These are phyloP conservation scores for Pelochelys cantorii DNA, from an alignment of 2,797 vertebrate genomes.

Conservation along the genomic window DNA sequence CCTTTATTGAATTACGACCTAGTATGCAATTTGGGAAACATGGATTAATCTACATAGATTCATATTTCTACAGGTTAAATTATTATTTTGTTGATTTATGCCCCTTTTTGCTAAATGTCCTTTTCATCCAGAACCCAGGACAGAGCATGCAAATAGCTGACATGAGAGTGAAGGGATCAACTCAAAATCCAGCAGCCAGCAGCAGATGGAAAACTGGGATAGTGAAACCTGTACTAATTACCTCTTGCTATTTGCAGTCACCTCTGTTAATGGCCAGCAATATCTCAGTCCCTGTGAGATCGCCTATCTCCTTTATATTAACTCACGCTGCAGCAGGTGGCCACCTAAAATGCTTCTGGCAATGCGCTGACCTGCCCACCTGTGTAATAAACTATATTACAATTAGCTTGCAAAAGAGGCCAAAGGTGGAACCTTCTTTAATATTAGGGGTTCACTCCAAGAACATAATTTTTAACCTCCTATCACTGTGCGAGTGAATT, in stretches of 20 bases:
- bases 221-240: conserved; percentile 65
- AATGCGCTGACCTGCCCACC: background rate
- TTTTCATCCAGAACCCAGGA: conserved; percentile 59
- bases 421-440: conserved; percentile 52
- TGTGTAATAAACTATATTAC: conserved; percentile 61
- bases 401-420: conserved; percentile 51
- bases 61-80: conserved; percentile 77
- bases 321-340: conserved; percentile 50
- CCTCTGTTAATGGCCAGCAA: conserved; percentile 63
- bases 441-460: conserved; percentile 63
- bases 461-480: conserved; percentile 27
- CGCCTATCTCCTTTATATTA: conserved; percentile 55
- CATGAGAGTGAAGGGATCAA: conserved; percentile 34
- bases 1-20: conserved; percentile 78
- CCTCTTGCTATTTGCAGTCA: conserved; percentile 63
- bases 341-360: conserved; percentile 62
- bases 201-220: conserved; percentile 57
- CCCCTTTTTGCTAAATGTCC: conserved; percentile 47
- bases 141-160: conserved; percentile 56
- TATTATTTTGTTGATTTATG: conserved; percentile 75
- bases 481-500: background rate
- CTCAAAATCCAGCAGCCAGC: conserved; percentile 34
- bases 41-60: conserved; percentile 77
- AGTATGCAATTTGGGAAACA: conserved; percentile 72
- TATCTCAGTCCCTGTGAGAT: conserved; percentile 68